Conservation (phyloP, 30 jellyfish, hydroid and myxozoan genomes). For the Nemopilema nomurai region DNA sequence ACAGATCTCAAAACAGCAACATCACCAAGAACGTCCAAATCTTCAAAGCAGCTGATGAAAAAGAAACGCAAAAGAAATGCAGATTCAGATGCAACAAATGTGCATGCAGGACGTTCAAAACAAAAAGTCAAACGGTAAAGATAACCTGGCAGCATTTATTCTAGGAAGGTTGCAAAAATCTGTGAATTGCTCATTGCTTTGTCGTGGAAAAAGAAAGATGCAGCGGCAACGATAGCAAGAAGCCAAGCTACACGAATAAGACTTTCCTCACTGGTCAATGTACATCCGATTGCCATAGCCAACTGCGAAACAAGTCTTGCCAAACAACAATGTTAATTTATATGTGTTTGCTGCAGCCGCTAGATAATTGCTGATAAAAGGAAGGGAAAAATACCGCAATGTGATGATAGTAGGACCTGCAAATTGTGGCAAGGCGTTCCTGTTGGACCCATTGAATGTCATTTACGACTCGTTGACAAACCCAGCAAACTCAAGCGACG, state of each 20-base stretch:
- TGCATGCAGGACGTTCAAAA: background rate
- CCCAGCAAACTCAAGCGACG: background rate
- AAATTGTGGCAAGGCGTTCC: constrained; percentile 12
- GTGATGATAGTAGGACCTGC: constrained; percentile 6
- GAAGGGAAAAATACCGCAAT: background rate
- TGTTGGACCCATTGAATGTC: constrained; percentile 5
- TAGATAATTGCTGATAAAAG: background rate
- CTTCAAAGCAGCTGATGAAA: background rate
- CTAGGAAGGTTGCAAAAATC: background rate
- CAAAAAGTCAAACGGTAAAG: background rate
- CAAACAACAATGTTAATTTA: background rate
- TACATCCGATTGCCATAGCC: background rate
- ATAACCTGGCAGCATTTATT: constrained; percentile 7
- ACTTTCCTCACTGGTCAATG: background rate
- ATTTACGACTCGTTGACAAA: background rate
- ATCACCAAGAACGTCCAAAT: background rate
- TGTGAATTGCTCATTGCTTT: background rate
- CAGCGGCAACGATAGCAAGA: background rate
- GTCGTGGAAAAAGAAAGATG: constrained; percentile 22
- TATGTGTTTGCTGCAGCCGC: too few relatives aligned
- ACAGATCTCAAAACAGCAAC: background rate
- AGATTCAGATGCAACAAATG: background rate
- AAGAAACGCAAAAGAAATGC: background rate
- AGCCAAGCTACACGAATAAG: background rate
- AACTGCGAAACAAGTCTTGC: background rate